phyloP scores from a whole-genome alignment of 2,797 vertebrate genomes.

The Vespertilio murinus region DNA sequence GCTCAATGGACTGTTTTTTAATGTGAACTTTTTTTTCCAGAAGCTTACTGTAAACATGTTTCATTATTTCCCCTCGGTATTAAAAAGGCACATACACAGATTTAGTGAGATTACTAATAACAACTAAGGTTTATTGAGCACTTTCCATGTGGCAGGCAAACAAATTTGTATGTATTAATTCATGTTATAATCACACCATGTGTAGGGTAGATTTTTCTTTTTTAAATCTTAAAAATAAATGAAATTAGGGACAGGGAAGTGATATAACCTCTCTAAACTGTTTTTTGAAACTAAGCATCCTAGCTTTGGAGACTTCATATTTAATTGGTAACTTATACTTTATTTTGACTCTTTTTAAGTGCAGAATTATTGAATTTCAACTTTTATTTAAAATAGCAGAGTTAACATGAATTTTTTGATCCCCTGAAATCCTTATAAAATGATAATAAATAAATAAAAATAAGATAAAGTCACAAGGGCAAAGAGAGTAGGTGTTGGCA shows the following conservation, averaged over 20 bases:
- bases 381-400: conserved; percentile 8
- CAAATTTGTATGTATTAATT: not conserved
- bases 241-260: not conserved
- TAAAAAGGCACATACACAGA: not conserved
- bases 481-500: not conserved
- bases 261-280: not conserved
- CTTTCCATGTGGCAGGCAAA: not conserved
- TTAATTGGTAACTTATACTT: not conserved
- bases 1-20: not conserved
- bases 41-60: not conserved
- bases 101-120: not conserved
- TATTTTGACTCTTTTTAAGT: not conserved
- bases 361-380: not conserved
- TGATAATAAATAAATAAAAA: not conserved
- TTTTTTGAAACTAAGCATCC: conserved; percentile 23
- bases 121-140: not conserved
- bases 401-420: not conserved
- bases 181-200: not conserved
- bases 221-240: not conserved
- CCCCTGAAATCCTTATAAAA: not conserved
- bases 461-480: not conserved
- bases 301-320: not conserved
- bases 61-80: not conserved
- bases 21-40: not conserved
- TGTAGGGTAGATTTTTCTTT: not conserved